Base-by-base conservation (phyloP, 2,797 vertebrate species). In the Oophaga sylvatica region DNA sequence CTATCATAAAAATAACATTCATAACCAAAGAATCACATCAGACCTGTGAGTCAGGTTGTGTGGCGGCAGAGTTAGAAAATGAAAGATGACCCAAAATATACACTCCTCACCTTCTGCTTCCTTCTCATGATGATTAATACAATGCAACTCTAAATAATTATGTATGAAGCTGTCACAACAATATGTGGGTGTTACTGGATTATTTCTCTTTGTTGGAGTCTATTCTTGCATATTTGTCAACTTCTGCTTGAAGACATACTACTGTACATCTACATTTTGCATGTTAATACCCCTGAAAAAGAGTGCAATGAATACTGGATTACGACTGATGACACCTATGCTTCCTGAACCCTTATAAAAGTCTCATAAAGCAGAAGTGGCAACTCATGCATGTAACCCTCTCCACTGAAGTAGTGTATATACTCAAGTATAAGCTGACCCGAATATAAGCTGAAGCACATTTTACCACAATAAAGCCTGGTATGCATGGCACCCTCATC, bases 1-100 rank as follows among this genome's bases (percentile, higher is more conserved):
- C 17, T 83, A 5, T 57, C 65, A 57, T 26, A 71, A 29, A 67
- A 67, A 26, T 70, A 83, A 68, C 13, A 2, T 31, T 71, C 41
- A 57, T 31, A 70, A 83, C 10, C 29, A 83, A 59, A 71, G 81
- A 71, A 59, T 35, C 48, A 59, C 20, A 9, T 71, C 81, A 57
- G 48, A 83, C 81, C 53, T 48, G 67, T 70, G 53, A 83, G 22
- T 83, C 81, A 83, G 67, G 81, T 83, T 83, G n/a, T 83, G 81
- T 59, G 81, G 29, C 26, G 3, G 31, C 19, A 22, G 63, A 31
- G 29, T 71, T 8, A 71, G 53, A 67, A 71, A 83, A 71, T 83
- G 53, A 83, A 59, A 59, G 48, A 83, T 71, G 67, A 20, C 67
- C 31, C 53, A 31, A 56, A 59, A 81, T 70, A 70, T 83, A 57